Conservation (phyloP, 64 coral and sea anemone species). For the Montipora cactus region DNA sequence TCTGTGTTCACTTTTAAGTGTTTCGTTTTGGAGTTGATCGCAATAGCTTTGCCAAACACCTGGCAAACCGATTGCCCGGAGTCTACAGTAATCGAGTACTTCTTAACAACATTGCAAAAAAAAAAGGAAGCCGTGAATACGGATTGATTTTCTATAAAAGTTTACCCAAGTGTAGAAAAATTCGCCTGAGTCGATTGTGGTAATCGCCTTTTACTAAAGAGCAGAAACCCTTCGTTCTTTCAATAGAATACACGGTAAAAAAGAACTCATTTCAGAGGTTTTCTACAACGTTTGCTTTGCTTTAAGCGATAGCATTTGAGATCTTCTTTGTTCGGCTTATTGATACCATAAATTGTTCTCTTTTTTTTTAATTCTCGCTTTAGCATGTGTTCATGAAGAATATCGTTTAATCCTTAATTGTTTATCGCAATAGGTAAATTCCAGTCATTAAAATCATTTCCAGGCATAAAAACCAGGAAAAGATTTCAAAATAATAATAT, state of each 20-base stretch:
- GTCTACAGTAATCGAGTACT: not conserved
- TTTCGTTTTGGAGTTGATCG: too few relatives aligned
- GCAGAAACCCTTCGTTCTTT: conserved; percentile 35
- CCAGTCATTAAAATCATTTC: not conserved
- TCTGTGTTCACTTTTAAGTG: not conserved
- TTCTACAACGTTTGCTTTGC: not conserved
- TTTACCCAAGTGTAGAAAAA: conserved; percentile 9
- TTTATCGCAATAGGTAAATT: not conserved
- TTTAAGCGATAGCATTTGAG: not conserved
- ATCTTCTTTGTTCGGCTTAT: conserved; percentile 5
- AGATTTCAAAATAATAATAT: not conserved
- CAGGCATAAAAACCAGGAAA: not conserved
- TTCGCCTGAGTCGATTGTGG: too few relatives aligned
- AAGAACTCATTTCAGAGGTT: conserved; percentile 28
- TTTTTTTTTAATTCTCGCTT: not conserved
- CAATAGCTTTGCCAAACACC: not conserved
- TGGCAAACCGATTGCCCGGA: not conserved
- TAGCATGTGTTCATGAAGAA: not conserved
- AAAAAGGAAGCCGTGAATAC: not conserved
- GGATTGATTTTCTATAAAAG: not conserved
- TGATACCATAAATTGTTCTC: not conserved
- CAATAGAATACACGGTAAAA: not conserved
- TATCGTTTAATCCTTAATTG: not conserved
- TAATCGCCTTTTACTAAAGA: conserved; percentile 17
- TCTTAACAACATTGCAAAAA: not conserved